Base-by-base conservation (phyloP, 2,888 invertebrate genomes). In the Boloria euphrosyne region DNA sequence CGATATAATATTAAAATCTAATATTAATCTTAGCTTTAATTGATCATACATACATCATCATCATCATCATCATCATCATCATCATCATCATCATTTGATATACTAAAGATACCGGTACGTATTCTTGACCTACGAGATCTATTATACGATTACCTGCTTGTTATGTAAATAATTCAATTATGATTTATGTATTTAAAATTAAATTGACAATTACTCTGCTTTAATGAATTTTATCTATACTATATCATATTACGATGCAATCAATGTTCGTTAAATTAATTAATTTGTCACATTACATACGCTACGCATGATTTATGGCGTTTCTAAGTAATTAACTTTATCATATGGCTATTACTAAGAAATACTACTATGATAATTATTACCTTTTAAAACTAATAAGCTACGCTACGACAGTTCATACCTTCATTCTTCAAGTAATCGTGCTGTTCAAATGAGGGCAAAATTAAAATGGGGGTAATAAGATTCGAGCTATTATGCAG, bases 381-480 rank as follows among this genome's bases (percentile, higher is more conserved):
- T n/a, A 31, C n/a, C 27, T 27, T 51, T 51, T 51, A 14, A 22
- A 51, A 22, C 3, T 57, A 13, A 14, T 22, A 22, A 22, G 1
- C 22, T 22, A n/a, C 16, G 7, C 44, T 43, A 38, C 16, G 3
- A 10, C 46, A 18, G 3, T 55, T 27, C 61, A 44, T 70, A 70
- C 70, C 70, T 47, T 18, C 68, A 68, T 68, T 60, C 53, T 68
- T 63, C 60, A 52, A 53, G 17, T 50, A 54, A 62, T 60, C 63
- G 55, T 50, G 53, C 53, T 49, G 46, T 49, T 44, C 22, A 60
- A 65, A 49, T 44, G 46, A 65, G 54, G 52, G 53, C 62, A 49
- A 60, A 67, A 60, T 63, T 55, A 67, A 52, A 65, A 67, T 63
- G 53, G 44, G 55, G 65, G 52, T 59, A 67, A 62, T 54, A 52